phyloP scores from a whole-genome alignment of 2,113 vertebrate species.

The Merops nubicus region DNA sequence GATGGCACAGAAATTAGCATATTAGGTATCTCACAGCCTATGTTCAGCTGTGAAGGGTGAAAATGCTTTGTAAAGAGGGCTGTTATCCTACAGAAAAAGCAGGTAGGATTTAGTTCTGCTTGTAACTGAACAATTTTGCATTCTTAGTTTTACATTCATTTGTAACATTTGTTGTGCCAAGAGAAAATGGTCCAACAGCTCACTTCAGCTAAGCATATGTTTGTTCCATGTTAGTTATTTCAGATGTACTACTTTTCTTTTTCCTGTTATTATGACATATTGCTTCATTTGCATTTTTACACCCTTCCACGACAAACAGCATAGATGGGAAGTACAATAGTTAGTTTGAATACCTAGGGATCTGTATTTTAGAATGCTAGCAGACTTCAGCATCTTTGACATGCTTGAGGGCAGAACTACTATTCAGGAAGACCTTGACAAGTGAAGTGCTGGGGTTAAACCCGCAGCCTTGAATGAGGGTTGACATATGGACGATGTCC shows the following conservation, averaged over 20 bases:
- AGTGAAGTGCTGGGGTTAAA: too few relatives aligned
- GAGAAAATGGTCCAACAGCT: background rate
- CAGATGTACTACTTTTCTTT: background rate
- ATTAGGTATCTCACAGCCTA: background rate
- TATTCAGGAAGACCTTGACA: background rate
- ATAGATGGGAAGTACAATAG: background rate
- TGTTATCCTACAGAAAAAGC: background rate
- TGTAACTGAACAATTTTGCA: background rate
- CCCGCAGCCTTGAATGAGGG: too few relatives aligned
- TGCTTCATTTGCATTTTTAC: background rate
- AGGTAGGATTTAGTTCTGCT: background rate
- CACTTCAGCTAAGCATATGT: background rate
- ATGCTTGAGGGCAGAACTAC: rapidly evolving
- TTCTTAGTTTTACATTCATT: background rate
- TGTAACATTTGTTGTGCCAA: background rate
- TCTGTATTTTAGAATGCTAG: background rate
- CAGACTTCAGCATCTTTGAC: background rate
- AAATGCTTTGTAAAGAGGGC: background rate
- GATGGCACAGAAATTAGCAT: background rate
- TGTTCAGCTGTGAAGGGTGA: background rate
- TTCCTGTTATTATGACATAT: background rate
- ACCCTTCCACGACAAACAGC: background rate
- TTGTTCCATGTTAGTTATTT: background rate
- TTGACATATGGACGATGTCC: too few relatives aligned
- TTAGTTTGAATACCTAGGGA: background rate